These are phyloP conservation scores for Seriola quinqueradiata DNA, from an alignment of 2,113 vertebrate species.

Conservation along the genomic window DNA sequence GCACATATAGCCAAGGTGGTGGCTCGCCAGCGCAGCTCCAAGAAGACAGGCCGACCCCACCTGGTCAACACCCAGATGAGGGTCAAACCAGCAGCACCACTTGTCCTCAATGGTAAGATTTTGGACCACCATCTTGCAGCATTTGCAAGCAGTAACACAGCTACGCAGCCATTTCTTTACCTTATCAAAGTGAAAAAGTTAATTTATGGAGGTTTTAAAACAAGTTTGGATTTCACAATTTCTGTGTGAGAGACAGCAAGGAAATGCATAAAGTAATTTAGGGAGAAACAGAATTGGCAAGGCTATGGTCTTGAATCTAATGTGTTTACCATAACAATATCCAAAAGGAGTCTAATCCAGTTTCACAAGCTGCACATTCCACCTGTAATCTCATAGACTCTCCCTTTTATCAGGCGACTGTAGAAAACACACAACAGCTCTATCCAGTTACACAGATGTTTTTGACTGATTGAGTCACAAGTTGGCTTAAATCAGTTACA, in stretches of 20 bases:
- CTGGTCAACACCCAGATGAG: slow-evolving; percentile 96
- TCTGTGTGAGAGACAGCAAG: background rate
- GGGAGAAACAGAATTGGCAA: background rate
- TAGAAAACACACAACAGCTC: background rate
- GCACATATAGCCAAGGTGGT: slow-evolving; percentile 89
- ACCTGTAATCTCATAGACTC: slow-evolving; percentile 8
- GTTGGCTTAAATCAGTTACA: background rate
- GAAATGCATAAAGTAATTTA: background rate
- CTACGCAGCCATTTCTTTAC: background rate
- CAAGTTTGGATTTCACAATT: background rate
- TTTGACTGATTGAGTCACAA: background rate
- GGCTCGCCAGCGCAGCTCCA: slow-evolving; percentile 91
- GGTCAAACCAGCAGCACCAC: slow-evolving; percentile 88
- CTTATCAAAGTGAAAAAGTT: background rate
- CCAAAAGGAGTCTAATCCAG: background rate
- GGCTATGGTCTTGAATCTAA: background rate
- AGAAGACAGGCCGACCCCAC: slow-evolving; percentile 87
- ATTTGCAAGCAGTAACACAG: background rate
- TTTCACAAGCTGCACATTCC: slow-evolving; percentile 13
- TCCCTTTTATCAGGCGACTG: background rate
- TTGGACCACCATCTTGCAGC: background rate
- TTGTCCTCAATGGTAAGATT: slow-evolving; percentile 88
- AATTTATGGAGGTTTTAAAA: background rate
- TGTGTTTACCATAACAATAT: background rate
- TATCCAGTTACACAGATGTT: background rate